phyloP scores from a whole-genome alignment of 2,888 invertebrate genomes.

The Thymelicus sylvestris region DNA sequence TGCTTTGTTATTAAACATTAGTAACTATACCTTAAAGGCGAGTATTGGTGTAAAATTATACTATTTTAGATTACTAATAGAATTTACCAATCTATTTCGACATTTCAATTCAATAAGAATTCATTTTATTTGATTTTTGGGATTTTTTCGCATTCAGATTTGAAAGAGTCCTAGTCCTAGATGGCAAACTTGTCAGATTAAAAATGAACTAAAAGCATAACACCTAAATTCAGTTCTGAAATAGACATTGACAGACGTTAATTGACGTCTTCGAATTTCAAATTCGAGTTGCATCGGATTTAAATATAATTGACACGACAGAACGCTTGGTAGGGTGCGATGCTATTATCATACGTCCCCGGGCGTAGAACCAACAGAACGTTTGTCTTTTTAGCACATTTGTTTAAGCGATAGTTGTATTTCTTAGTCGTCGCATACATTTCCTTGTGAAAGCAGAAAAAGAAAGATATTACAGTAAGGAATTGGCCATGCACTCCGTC shows the following conservation, averaged over 20 bases:
- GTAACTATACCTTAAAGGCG: too few species aligned
- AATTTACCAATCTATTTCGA: too few species aligned
- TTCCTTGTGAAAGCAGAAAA: slow-evolving; percentile 58
- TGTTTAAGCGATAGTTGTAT: slow-evolving; percentile 78
- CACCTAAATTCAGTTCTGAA: background rate
- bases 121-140: too few species aligned
- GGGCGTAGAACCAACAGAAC: slow-evolving; percentile 68
- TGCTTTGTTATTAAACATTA: too few species aligned
- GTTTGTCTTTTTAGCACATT: slow-evolving; percentile 84
- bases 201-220: background rate
- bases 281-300: slow-evolving; percentile 18
- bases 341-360: slow-evolving; percentile 81
- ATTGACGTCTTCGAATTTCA: slow-evolving; percentile 37
- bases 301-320: slow-evolving; percentile 26
- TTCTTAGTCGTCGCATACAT: slow-evolving; percentile 73
- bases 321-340: slow-evolving; percentile 53
- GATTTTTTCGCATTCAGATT: too few species aligned
- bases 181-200: background rate
- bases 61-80: too few species aligned
- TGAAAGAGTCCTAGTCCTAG: too few species aligned
- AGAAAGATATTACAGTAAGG: slow-evolving; percentile 56
- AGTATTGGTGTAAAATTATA: too few species aligned
- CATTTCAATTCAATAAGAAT: too few species aligned
- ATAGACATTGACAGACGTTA: slow-evolving; percentile 29
- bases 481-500: slow-evolving; percentile 47